Evolutionary conservation across 1,140 invertebrate genomes (phyloP), one percentile per base, ranked within the genome.

Genomic region (Drosophila nannoptera): DNA sequence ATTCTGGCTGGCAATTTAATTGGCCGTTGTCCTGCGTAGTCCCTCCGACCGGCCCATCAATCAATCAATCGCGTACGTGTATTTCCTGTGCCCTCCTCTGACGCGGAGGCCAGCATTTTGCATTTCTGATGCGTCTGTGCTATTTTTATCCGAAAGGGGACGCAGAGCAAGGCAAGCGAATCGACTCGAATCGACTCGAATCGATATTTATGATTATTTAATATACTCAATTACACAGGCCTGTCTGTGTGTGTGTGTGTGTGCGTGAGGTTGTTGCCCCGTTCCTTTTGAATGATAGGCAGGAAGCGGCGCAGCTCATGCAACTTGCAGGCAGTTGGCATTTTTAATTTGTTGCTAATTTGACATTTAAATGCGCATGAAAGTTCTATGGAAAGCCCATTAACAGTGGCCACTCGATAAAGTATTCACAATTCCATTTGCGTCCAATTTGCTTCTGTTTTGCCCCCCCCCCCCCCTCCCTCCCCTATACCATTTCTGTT

Each of bases 171-270:
- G 9, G n/a, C 36, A 59, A 69, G 11, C 45, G 35, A 59, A 40
- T 14, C 14, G 35, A 14, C 58, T 12, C n/a, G 43, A 16, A 40
- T 31, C 35, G 52, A 61, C 61, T 66, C 35, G 66, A 86, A 86
- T 86, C 81, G 81, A 86, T 86, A 86, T 86, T 81, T 86, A 78
- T 86, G 81, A 86, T 86, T 86, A 86, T 86, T 86, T 86, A 81
- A 86, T 87, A 86, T 81, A 72, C 81, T 81, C 81, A 86, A 87
- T 86, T 77, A 82, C 67, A 74, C 50, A 59, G 46, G 16, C 4
- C 35, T 33, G 8, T 52, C 1, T 56, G 49, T 50, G 33, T 33
- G 33, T 42, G 12, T 38, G 5, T 33, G 9, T 48, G 14, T 16
- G 32, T 31, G 52, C 5, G 46, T n/a, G 55, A 53, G 81, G 81